Evolutionary conservation across 92 coral and sea anemone species (phyloP), one percentile per base, ranked within the genome.

Genomic region (Actinernus sp.): DNA sequence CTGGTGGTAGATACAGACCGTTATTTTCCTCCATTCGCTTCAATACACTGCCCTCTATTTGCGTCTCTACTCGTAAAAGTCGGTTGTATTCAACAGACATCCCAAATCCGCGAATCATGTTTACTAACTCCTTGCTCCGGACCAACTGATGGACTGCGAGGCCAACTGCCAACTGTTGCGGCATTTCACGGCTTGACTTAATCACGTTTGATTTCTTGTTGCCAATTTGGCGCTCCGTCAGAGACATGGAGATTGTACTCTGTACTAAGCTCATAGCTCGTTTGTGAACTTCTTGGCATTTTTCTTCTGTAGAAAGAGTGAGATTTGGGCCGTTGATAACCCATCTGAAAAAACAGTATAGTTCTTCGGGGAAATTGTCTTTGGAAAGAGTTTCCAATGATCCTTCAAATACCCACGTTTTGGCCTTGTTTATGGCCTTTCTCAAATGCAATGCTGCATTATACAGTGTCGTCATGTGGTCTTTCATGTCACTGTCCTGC

Each of bases 61-160:
- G 80, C 4, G 79, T 65, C 55, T 80, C 80, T 16, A 49, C 68
- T 73, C 89, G 66, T 12, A 83, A 49, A 13, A 75, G 3, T 19
- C 82, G 31, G 74, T 83, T 74, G 27, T 83, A 83, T 31, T 73
- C 89, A 14, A 83, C 79, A 16, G 79, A 67, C 73, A 83, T 34
- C n/a, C 84, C 82, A 75, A 83, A 83, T 1, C 89, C 89, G 38
- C 46, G 55, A 1, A 74, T 21, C n/a, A 82, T 3, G 37, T 49
- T 74, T 31, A 81, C 50, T 18, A 55, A 21, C 43, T 58, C 78
- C 41, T 71, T 71, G 68, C 68, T 41, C n/a, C 82, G 26, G 16
- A 50, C 37, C 26, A 74, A 31, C 50, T 74, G 82, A 49, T 61
- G 81, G 0, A 61, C 31, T 22, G 84, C 76, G 5, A 78, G 41